Evolutionary conservation across 2,113 vertebrate genomes (phyloP).

Genomic region (Gymnarchus niloticus): DNA sequence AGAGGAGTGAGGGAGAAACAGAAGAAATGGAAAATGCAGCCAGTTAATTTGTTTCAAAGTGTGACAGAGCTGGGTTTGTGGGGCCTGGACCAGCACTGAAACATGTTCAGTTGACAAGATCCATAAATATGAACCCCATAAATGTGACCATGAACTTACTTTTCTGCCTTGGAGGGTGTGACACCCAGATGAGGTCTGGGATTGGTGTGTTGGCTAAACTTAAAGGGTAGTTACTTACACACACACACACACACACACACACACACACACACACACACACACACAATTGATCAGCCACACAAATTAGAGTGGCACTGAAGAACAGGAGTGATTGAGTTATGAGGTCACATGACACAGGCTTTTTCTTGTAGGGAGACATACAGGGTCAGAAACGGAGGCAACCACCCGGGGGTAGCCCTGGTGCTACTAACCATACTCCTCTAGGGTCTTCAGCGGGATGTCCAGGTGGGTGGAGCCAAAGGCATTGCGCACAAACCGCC

Average conservation of each 20-base stretch:
- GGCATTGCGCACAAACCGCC: conserved; percentile 90
- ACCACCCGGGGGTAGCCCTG: too few species aligned
- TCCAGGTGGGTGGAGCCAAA: conserved; percentile 90
- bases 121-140: conserved; percentile 50
- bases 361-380: background rate
- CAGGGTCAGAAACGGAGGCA: too few species aligned
- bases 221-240: background rate
- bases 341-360: too few species aligned
- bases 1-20: conserved; percentile 7
- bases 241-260: background rate
- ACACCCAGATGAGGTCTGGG: background rate
- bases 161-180: conserved; percentile 30
- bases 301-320: too few species aligned
- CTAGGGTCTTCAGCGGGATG: conserved; percentile 74
- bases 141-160: conserved; percentile 40
- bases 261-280: background rate
- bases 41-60: conserved; percentile 36
- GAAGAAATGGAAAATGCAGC: conserved; percentile 33
- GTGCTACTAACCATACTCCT: conserved; percentile 83
- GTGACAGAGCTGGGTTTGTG: conserved; percentile 6
- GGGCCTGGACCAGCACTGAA: conserved; percentile 49
- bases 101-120: conserved; percentile 52
- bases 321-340: too few species aligned
- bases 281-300: background rate
- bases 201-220: background rate